These are phyloP conservation scores for Belgica antarctica DNA, from an alignment of 2,888 invertebrate genomes.

Conservation along the genomic window DNA sequence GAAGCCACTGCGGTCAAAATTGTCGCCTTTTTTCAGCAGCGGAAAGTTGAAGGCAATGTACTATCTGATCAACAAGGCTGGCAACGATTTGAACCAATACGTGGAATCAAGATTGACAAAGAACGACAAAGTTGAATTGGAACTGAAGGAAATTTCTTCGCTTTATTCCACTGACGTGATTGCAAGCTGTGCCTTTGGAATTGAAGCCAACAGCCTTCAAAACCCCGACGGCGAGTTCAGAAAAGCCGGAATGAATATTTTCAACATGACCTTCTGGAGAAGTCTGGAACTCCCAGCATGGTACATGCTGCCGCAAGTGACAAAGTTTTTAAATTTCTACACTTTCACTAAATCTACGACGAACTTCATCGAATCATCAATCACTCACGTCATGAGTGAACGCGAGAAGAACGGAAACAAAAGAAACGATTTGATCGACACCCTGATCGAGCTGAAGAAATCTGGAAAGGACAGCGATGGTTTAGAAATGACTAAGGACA, in stretches of 20 bases:
- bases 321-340: conserved; percentile 50
- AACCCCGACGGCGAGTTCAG: conserved; percentile 55
- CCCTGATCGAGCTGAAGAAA: conserved; percentile 54
- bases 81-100: background rate
- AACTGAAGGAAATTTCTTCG: conserved; percentile 48
- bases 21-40: conserved; percentile 56
- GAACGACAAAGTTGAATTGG: conserved; percentile 2
- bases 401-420: conserved; percentile 53
- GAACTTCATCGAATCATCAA: conserved; percentile 52
- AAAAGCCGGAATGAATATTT: conserved; percentile 53
- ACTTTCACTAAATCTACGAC: conserved; percentile 52
- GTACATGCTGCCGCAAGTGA: conserved; percentile 55
- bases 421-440: conserved; percentile 56
- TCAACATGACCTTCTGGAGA: conserved; percentile 50
- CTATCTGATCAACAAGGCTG: conserved; percentile 50
- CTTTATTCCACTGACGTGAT: conserved; percentile 55
- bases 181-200: conserved; percentile 56
- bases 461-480: background rate
- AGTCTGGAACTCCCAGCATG: conserved; percentile 52
- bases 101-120: background rate
- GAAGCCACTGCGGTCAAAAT: conserved; percentile 54
- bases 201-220: conserved; percentile 55
- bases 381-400: conserved; percentile 54
- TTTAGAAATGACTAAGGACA: background rate
- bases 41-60: conserved; percentile 55